Conservation (phyloP, 2,113 vertebrate species). For the Tyto alba region DNA sequence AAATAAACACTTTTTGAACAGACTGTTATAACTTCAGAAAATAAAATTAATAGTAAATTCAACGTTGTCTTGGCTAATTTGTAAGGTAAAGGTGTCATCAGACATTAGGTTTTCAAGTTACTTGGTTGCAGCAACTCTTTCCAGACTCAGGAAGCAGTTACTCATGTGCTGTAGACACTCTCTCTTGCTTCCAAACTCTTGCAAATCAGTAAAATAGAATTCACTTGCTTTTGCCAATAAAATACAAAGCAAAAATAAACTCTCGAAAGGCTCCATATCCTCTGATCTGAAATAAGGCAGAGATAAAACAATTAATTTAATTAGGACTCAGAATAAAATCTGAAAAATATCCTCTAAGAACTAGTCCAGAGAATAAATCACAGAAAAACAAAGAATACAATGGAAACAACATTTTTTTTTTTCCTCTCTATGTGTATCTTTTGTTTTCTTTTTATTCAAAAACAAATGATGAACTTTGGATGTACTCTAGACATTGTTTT, state of each 20-base stretch:
- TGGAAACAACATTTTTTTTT: neutral
- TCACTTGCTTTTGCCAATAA: neutral
- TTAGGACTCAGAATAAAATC: neutral
- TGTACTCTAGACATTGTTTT: neutral
- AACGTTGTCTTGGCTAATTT: neutral
- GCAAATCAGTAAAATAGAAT: neutral
- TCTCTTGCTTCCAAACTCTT: neutral
- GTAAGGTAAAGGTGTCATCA: neutral
- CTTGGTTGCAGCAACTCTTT: neutral
- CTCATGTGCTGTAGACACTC: neutral
- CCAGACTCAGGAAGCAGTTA: neutral
- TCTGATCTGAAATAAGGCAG: neutral
- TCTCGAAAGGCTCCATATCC: neutral
- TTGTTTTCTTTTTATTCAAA: neutral
- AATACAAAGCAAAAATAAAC: neutral
- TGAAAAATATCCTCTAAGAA: neutral
- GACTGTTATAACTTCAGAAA: neutral
- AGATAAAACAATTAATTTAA: neutral
- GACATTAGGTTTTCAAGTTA: neutral
- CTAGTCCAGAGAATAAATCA: neutral
- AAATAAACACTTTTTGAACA: conserved; percentile 3
- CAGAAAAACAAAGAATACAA: neutral
- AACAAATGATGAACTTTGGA: neutral
- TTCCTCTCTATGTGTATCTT: neutral
- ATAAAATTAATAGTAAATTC: neutral